Conservation (phyloP, 2,888 invertebrate genomes). For the Autographa gamma region DNA sequence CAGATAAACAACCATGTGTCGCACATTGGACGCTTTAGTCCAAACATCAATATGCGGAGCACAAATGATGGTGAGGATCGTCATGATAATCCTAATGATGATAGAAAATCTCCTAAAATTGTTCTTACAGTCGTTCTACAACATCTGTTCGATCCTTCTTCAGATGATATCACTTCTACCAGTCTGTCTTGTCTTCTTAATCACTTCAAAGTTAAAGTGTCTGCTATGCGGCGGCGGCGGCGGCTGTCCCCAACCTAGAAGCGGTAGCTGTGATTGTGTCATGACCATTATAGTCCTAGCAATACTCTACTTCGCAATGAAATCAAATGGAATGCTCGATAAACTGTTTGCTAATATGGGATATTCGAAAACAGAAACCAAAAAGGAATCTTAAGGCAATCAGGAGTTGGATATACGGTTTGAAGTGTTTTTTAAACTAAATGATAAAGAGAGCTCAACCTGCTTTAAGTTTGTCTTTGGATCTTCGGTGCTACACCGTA, state of each 20-base stretch:
- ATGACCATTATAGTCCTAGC: constrained; percentile 70
- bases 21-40: constrained; percentile 71
- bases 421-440: no score
- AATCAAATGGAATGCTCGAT: constrained; percentile 72
- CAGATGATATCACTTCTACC: constrained; percentile 80
- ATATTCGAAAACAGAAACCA: constrained; percentile 4
- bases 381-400: neutral
- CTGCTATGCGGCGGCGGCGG: constrained; percentile 77
- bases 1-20: constrained; percentile 77
- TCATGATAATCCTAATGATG: constrained; percentile 79
- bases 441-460: no score
- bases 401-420: neutral
- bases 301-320: constrained; percentile 72
- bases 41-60: constrained; percentile 73
- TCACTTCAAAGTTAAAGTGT: constrained; percentile 76
- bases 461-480: no score
- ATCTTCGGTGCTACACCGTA: no score
- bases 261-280: constrained; percentile 74
- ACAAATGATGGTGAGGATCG: constrained; percentile 78
- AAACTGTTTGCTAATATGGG: constrained; percentile 45
- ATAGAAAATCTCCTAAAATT: constrained; percentile 78
- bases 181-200: constrained; percentile 76
- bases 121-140: constrained; percentile 77
- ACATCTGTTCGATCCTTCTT: constrained; percentile 75
- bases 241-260: constrained; percentile 65